Evolutionary conservation across 2,888 invertebrate genomes (phyloP), one percentile per base, ranked within the genome.

Genomic region (Calephelis perditalis): DNA sequence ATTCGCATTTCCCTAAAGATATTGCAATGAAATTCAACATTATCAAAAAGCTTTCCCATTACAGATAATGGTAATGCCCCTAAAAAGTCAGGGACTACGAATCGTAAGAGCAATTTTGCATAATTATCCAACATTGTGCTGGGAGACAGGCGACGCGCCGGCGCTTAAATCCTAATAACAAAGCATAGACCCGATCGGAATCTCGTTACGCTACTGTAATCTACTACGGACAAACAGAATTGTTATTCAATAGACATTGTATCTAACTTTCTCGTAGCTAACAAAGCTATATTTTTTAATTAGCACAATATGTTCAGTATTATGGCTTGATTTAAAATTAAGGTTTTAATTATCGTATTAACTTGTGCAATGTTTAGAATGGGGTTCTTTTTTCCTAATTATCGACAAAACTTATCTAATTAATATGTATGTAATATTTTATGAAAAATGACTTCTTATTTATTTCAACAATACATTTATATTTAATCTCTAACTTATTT

Each of bases 41-140:
- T 89, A 88, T 86, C 86, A 88, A 82, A 88, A 87, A 84, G 82
- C 82, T 84, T 81, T 81, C 76, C 87, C 87, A 87, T 89, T 86
- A 84, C 79, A 80, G 76, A 79, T 88, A 87, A 89, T 82, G 88
- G 86, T 84, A 79, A 86, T 87, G 86, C 71, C 79, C 81, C 78
- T 82, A 84, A 89, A 87, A 88, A 88, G 79, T 83, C 79, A 79
- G 84, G 85, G 84, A 76, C 78, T 81, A 79, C 78, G 83, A 89
- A 83, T 88, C 76, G 88, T 86, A 82, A 83, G 73, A 86, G 85
- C 87, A 85, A 88, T 89, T 90, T 89, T 85, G 87, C 89, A 90
- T 89, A 90, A 90, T 90, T 89, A 88, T 82, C 79, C 76, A 74
- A 76, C 78, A 77, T 77, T 77, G 76, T 72, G 76, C 72, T 74